These are phyloP conservation scores for Himalopsyche phryganea DNA, from an alignment of 1,140 invertebrate genomes.

Conservation along the genomic window DNA sequence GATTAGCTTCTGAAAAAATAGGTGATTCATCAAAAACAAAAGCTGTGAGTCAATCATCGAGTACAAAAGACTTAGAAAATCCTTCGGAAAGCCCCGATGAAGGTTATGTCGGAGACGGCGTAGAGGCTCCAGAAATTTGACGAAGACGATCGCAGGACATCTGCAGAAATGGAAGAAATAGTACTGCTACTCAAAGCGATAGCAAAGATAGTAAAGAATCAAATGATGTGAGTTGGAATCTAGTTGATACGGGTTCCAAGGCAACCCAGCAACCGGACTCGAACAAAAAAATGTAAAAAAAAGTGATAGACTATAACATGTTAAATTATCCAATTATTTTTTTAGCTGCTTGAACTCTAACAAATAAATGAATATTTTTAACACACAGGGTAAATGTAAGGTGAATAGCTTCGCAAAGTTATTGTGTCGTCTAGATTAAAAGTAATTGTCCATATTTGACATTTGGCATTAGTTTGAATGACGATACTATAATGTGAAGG, in stretches of 20 bases:
- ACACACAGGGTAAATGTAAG: slow-evolving; percentile 12
- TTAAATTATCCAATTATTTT: too few species aligned
- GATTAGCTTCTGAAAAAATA: slow-evolving; percentile 41
- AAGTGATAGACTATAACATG: too few species aligned
- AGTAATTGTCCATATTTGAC: too few species aligned
- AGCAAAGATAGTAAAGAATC: slow-evolving; percentile 24
- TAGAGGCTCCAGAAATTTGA: slow-evolving; percentile 58
- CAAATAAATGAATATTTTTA: slow-evolving; percentile 1
- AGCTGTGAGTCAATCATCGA: slow-evolving; percentile 45
- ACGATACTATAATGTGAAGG: too few species aligned
- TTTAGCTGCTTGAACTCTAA: too few species aligned
- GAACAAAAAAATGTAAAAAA: slow-evolving; percentile 21
- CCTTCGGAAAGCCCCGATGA: slow-evolving; percentile 82
- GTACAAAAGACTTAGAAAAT: slow-evolving; percentile 54
- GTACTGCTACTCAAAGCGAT: slow-evolving; percentile 15
- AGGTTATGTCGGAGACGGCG: slow-evolving; percentile 76
- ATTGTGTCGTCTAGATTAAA: too few species aligned
- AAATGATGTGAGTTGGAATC: slow-evolving; percentile 25
- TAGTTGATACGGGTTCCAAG: slow-evolving; percentile 5
- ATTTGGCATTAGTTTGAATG: neutral
- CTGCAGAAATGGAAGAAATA: slow-evolving; percentile 26
- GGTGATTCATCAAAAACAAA: slow-evolving; percentile 38
- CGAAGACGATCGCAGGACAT: slow-evolving; percentile 55
- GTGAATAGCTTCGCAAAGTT: too few species aligned
- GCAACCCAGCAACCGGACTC: slow-evolving; percentile 9